Evolutionary conservation across 2,797 vertebrate genomes (phyloP), one percentile per base, ranked within the genome.

Genomic region (Cirrhinus molitorella): DNA sequence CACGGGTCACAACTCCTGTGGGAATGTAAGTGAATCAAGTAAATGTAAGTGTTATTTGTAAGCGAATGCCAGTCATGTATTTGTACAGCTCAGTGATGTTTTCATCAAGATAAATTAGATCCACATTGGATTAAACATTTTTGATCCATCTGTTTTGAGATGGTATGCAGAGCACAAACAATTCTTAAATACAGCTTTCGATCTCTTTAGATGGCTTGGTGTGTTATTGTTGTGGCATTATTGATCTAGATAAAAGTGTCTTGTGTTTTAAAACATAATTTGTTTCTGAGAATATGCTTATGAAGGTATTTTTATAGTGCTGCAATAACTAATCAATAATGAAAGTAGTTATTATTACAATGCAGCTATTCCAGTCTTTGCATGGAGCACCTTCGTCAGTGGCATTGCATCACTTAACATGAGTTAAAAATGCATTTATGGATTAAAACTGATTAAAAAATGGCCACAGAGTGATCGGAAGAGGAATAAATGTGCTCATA

Each of bases 341-440:
- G 43, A 53, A 55, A 73, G 34, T 73, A n/a, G 71, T 34, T 73
- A 51, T 34, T 73, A 51, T 73, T 73, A 51, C 1, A 73, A n/a
- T 55, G 49, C 71, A 53, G 8, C 31, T 53, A 53, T 34, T 53
- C 12, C 14, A 3, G 23, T 28, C 23, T 19, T n/a, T 73, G 49
- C 25, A 7, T 7, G 17, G 25, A 11, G 45, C 25, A 17, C 8
- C 8, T 25, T 47, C 0, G 4, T 10, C 43, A 47, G 23, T 28
- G 23, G 3, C 31, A 23, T 6, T 53, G 34, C 21, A 6, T 13
- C 5, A 12, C 23, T 70, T 2, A 43, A 23, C 12, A 68, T 21
- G 10, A 25, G 12, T 28, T 28, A 21, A 65, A 65, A 65, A 34
- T 17, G n/a, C 2, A 3, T 68, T 37, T 14, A n/a, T 66, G 8